Evolutionary conservation across 1,140 invertebrate species (phyloP).

Genomic region (Pseudomyrmex gracilis): DNA sequence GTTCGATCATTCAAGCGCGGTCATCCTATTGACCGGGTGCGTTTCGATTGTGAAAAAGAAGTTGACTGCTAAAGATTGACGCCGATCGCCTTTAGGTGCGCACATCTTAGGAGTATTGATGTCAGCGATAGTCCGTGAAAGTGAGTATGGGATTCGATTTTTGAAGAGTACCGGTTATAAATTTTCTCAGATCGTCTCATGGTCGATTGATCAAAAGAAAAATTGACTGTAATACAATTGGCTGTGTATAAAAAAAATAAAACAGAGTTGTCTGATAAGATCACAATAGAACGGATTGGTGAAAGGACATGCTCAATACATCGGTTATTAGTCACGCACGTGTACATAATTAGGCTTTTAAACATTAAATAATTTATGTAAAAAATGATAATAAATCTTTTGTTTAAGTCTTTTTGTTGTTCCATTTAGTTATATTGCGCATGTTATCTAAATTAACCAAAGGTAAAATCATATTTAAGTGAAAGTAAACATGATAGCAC

Average conservation of each 20-base stretch:
- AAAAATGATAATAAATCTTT: too few species aligned
- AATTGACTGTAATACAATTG: not conserved
- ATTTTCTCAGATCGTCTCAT: not conserved
- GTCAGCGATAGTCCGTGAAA: slow-evolving; percentile 48
- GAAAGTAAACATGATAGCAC: too few species aligned
- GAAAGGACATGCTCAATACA: not conserved
- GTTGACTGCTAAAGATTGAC: not conserved
- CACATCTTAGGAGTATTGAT: slow-evolving; percentile 32
- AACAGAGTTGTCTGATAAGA: not conserved
- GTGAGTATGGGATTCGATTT: slow-evolving; percentile 46
- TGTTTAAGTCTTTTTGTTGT: too few species aligned
- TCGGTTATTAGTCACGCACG: not conserved
- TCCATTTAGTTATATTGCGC: too few species aligned
- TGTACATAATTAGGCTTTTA: not conserved
- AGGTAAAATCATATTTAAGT: too few species aligned
- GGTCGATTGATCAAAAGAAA: slow-evolving; percentile 9
- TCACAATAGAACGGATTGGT: not conserved
- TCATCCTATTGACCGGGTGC: not conserved
- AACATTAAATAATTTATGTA: not conserved
- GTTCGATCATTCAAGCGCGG: slow-evolving; percentile 2
- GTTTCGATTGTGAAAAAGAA: slow-evolving; percentile 15
- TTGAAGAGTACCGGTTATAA: too few species aligned
- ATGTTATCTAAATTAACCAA: too few species aligned
- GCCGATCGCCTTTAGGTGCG: not conserved
- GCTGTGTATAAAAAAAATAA: not conserved